Evolutionary conservation across 2,888 invertebrate genomes (phyloP).

Genomic region (Ophioninae sp.): DNA sequence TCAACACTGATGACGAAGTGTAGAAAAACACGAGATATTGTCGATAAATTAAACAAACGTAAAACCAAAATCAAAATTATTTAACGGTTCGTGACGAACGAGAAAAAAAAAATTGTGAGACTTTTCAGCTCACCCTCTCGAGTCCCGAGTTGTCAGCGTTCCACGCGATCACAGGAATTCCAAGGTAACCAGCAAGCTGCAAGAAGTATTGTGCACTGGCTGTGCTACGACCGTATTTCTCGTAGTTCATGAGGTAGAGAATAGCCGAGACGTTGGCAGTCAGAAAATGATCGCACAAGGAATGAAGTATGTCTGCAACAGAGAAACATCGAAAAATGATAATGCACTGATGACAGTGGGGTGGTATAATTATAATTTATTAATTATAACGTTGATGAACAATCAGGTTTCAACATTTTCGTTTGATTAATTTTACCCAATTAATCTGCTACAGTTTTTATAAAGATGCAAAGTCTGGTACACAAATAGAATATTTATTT

Average conservation of each 20-base stretch:
- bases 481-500: too few species aligned
- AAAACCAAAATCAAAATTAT: too few species aligned
- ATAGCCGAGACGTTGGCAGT: conserved; percentile 95
- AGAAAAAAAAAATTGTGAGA: too few species aligned
- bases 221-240: conserved; percentile 95
- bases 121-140: conserved; percentile 80
- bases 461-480: too few species aligned
- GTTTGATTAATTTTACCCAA: too few species aligned
- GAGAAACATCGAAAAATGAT: not conserved
- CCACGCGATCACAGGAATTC: conserved; percentile 98
- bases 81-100: too few species aligned
- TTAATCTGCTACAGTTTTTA: too few species aligned
- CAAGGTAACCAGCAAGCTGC: conserved; percentile 95
- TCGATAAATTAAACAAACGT: not conserved
- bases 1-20: not conserved
- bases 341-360: not conserved
- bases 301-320: conserved; percentile 91
- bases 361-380: not conserved
- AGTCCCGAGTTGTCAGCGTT: conserved; percentile 98
- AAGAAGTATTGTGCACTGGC: conserved; percentile 97
- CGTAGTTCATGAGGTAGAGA: conserved; percentile 97
- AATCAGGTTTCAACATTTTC: too few species aligned
- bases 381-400: too few species aligned
- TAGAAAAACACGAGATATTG: not conserved
- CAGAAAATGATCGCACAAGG: conserved; percentile 94